Percentiles rank a stretch among this genome's conserved stretches.
These are phyloP conservation scores for Spea hammondii DNA, from an alignment of 2,797 vertebrate genomes.

Conservation along the genomic window DNA sequence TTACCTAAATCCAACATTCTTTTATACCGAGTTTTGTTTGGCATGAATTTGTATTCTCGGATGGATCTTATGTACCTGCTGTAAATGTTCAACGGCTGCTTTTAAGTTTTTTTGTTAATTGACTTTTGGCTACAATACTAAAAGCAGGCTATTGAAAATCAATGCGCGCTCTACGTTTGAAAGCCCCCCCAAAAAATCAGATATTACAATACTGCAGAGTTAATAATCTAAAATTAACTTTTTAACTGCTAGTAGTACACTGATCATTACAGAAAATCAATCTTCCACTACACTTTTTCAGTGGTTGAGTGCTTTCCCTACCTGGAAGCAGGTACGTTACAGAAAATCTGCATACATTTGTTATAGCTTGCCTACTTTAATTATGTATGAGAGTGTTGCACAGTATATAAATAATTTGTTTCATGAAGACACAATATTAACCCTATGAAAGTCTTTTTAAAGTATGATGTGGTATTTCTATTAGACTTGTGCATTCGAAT, in stretches of 20 bases:
- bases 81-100: conserved; percentile 48
- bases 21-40: conserved; percentile 23
- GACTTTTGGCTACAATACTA: conserved; percentile 61
- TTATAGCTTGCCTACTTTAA: conserved; percentile 14
- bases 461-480: too few species aligned
- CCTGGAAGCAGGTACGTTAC: conserved; percentile 40
- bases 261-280: conserved; percentile 68
- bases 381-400: conserved; percentile 15
- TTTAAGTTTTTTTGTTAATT: conserved; percentile 57
- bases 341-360: neutral
- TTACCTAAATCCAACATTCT: conserved; percentile 7
- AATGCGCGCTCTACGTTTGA: conserved; percentile 69
- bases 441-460: too few species aligned
- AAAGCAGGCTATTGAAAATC: conserved; percentile 72
- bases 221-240: conserved; percentile 79
- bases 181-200: conserved; percentile 69
- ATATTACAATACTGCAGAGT: conserved; percentile 72
- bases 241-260: conserved; percentile 66
- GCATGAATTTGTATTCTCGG: conserved; percentile 26
- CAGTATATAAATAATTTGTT: neutral
- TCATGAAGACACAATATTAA: neutral
- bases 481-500: too few species aligned
- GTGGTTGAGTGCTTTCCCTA: conserved; percentile 14
- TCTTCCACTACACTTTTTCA: conserved; percentile 23
- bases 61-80: conserved; percentile 50